Conservation (phyloP, 2,888 invertebrate genomes). For the Dryobotodes eremita region DNA sequence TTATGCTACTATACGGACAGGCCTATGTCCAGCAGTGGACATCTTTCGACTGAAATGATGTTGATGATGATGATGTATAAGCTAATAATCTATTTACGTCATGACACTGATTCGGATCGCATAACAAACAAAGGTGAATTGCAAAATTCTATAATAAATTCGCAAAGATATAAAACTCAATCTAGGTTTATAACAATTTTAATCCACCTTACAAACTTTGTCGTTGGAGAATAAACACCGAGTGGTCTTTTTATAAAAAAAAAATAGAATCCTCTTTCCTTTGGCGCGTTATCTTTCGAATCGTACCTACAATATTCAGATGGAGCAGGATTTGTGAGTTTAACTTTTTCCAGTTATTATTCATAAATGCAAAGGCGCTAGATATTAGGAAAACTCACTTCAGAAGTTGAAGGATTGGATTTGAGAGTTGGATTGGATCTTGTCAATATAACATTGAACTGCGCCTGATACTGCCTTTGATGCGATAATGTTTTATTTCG, state of each 20-base stretch:
- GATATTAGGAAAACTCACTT: slow-evolving; percentile 85
- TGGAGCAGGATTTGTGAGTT: slow-evolving; percentile 84
- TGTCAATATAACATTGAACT: slow-evolving; percentile 78
- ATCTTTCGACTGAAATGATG: too few relatives aligned
- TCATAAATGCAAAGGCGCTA: slow-evolving; percentile 89
- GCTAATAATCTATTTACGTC: slow-evolving; percentile 27
- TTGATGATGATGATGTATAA: not conserved
- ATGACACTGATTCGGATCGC: slow-evolving; percentile 36
- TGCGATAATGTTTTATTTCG: slow-evolving; percentile 66
- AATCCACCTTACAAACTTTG: slow-evolving; percentile 79
- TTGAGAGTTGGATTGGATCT: slow-evolving; percentile 78
- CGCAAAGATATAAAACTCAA: slow-evolving; percentile 66
- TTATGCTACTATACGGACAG: not conserved
- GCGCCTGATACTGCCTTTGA: slow-evolving; percentile 65
- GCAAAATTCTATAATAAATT: slow-evolving; percentile 66
- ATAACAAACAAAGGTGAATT: slow-evolving; percentile 57
- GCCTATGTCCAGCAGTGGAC: too few relatives aligned
- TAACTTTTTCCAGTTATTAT: slow-evolving; percentile 89
- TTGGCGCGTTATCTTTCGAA: slow-evolving; percentile 83
- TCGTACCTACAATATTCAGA: slow-evolving; percentile 84
- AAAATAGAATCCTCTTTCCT: slow-evolving; percentile 72
- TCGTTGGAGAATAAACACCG: slow-evolving; percentile 77
- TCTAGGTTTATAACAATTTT: slow-evolving; percentile 73
- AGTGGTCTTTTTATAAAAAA: slow-evolving; percentile 65
- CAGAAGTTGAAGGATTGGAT: slow-evolving; percentile 83